Percentiles rank a stretch among this genome's conserved stretches.
Evolutionary conservation across 2,797 vertebrate genomes (phyloP).

Genomic region (Myotis myotis): DNA sequence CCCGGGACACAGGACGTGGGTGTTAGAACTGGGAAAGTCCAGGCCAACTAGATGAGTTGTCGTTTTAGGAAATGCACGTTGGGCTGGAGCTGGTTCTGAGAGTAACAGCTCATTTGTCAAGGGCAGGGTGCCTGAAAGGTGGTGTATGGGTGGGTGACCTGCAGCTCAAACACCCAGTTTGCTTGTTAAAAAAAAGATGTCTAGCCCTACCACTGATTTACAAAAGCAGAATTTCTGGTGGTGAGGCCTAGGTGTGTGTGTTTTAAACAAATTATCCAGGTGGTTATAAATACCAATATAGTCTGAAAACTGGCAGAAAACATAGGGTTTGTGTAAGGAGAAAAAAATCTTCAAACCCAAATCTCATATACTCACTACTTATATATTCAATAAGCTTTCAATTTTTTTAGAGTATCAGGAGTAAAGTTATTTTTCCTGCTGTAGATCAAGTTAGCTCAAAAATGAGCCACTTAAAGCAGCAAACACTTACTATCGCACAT

Average conservation of each 20-base stretch:
- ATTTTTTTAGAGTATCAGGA: not conserved
- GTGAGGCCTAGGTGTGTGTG: not conserved
- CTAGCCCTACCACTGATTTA: not conserved
- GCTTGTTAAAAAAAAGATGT: not conserved
- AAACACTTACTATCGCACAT: not conserved
- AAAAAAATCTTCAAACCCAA: not conserved
- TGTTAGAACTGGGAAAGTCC: not conserved
- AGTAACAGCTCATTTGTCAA: not conserved
- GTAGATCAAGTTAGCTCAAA: not conserved
- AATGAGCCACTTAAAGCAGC: not conserved
- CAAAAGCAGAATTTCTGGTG: not conserved
- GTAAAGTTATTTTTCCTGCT: not conserved
- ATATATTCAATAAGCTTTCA: not conserved
- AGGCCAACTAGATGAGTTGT: not conserved
- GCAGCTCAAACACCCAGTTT: not conserved
- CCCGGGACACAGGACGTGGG: not conserved
- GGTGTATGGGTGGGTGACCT: too few species aligned
- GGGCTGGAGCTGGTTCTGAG: not conserved
- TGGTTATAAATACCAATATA: not conserved
- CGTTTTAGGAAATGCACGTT: not conserved
- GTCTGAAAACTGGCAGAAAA: constrained; percentile 17
- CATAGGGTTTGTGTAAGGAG: not conserved
- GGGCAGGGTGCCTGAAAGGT: not conserved
- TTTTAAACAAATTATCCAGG: not conserved
- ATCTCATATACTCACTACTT: not conserved